Evolutionary conservation across 2,797 vertebrate genomes (phyloP).

Genomic region (Orestias chungarensis): DNA sequence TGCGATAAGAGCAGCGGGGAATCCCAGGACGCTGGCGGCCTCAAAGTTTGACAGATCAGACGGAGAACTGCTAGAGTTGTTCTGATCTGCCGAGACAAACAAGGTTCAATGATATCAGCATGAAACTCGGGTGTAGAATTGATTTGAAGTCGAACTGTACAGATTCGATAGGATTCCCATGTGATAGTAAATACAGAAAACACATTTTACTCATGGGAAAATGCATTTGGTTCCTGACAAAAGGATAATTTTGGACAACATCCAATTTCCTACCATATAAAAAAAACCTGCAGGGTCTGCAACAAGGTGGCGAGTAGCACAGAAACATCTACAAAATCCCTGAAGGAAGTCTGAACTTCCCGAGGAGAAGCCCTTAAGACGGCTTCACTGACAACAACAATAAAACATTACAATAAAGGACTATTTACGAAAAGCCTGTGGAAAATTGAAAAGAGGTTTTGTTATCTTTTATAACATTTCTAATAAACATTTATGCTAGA

Average conservation of each 20-base stretch:
- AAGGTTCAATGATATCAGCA: slow-evolving; percentile 2
- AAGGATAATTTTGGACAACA: neutral
- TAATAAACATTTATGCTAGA: neutral
- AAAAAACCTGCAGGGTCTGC: too few species aligned
- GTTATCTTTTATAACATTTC: neutral
- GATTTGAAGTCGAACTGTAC: neutral
- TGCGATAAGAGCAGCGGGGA: slow-evolving; percentile 83
- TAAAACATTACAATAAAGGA: neutral
- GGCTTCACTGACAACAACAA: neutral
- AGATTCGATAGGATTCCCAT: neutral
- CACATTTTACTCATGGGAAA: neutral
- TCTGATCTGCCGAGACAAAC: slow-evolving; percentile 54
- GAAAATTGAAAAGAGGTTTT: neutral
- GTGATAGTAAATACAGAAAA: neutral
- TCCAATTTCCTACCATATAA: too few species aligned
- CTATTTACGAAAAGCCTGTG: neutral
- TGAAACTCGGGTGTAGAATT: neutral
- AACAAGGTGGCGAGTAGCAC: too few species aligned
- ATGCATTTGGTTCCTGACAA: neutral
- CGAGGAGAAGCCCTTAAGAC: neutral
- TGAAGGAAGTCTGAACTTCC: neutral
- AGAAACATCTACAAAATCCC: too few species aligned
- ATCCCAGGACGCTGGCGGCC: slow-evolving; percentile 85
- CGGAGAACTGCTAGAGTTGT: slow-evolving; percentile 50
- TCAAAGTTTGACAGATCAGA: slow-evolving; percentile 77